Evolutionary conservation across 2,113 vertebrate species (phyloP).

Genomic region (Oreochromis tanganicae): DNA sequence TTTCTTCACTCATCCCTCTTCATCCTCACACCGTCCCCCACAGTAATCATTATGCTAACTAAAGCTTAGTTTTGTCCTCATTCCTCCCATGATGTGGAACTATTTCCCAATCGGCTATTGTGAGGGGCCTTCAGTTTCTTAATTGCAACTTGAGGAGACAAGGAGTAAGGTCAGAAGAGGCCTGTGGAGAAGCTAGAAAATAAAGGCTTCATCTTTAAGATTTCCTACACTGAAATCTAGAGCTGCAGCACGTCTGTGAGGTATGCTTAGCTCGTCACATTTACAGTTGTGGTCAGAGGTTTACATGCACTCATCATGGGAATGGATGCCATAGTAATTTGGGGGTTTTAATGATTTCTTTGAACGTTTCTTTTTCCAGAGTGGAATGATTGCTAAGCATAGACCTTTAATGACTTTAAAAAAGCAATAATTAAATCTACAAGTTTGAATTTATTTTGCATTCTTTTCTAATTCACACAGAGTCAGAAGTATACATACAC

Average conservation of each 20-base stretch:
- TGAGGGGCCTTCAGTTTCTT: not conserved
- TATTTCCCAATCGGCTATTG: not conserved
- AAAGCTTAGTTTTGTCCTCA: not conserved
- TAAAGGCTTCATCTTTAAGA: not conserved
- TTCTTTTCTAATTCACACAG: not conserved
- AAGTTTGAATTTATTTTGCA: not conserved
- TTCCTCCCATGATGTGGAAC: not conserved
- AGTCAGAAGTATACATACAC: not conserved
- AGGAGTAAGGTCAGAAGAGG: not conserved
- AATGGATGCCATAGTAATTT: not conserved
- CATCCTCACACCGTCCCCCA: not conserved
- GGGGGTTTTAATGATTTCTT: not conserved
- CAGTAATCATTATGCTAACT: not conserved
- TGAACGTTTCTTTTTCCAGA: not conserved
- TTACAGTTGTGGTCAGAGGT: not conserved
- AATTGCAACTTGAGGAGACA: not conserved
- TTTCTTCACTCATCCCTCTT: not conserved
- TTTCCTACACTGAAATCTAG: not conserved
- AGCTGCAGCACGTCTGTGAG: not conserved
- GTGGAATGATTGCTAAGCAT: not conserved
- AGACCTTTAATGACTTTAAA: not conserved
- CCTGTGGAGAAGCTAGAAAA: not conserved
- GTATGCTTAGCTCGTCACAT: not conserved
- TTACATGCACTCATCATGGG: not conserved
- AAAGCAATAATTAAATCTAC: not conserved